phyloP scores from a whole-genome alignment of 1,140 invertebrate species.

The Charaxes varanes region DNA sequence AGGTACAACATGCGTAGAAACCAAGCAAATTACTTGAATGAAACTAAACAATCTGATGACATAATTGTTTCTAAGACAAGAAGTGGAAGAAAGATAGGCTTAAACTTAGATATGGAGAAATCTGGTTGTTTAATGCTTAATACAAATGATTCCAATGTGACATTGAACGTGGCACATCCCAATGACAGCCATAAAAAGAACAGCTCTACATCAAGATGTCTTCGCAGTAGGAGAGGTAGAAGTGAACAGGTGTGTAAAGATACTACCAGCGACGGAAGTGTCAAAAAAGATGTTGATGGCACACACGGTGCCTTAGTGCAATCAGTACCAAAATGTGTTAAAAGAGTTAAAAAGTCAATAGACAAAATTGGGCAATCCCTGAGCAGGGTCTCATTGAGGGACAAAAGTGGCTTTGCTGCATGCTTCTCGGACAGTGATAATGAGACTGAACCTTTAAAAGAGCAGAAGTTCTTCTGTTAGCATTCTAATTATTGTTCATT shows the following conservation, averaged over 20 bases:
- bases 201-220: constrained; percentile 12
- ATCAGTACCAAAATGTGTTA: constrained; percentile 8
- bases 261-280: constrained; percentile 25
- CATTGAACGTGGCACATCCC: constrained; percentile 40
- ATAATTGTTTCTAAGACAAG: constrained; percentile 39
- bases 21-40: constrained; percentile 30
- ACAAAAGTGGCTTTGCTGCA: constrained; percentile 54
- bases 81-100: constrained; percentile 40
- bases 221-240: constrained; percentile 10
- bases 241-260: constrained; percentile 18
- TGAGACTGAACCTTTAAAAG: constrained; percentile 45
- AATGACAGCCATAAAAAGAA: constrained; percentile 15
- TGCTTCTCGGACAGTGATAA: constrained; percentile 65
- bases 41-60: constrained; percentile 44
- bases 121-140: constrained; percentile 34
- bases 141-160: constrained; percentile 38
- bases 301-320: constrained; percentile 3
- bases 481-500: constrained; percentile 10
- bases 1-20: constrained; percentile 24
- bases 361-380: constrained; percentile 24
- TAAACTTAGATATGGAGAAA: constrained; percentile 26
- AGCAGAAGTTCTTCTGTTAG: constrained; percentile 57
- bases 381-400: constrained; percentile 32
- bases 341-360: constrained; percentile 13
- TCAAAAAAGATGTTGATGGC: constrained; percentile 8